Evolutionary conservation across 2,113 vertebrate genomes (phyloP).

Genomic region (Tretioscincus oriximinensis): DNA sequence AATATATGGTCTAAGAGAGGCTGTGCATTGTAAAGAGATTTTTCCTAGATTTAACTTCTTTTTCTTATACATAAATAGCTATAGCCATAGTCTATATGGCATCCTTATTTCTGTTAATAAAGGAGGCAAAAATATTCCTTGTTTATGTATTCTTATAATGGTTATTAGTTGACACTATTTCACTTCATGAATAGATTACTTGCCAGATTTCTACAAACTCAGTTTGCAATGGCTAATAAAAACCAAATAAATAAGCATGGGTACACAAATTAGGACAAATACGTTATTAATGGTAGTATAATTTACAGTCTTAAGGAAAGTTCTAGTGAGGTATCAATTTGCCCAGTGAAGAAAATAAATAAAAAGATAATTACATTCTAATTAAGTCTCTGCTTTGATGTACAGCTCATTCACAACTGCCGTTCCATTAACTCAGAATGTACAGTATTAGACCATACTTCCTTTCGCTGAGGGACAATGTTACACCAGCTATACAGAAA

Average conservation of each 20-base stretch:
- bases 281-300: constrained; percentile 55
- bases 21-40: not conserved
- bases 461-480: constrained; percentile 26
- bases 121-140: constrained; percentile 38
- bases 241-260: constrained; percentile 50
- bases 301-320: constrained; percentile 62
- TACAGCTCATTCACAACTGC: constrained; percentile 34
- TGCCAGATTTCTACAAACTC: constrained; percentile 47
- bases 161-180: constrained; percentile 44
- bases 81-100: not conserved
- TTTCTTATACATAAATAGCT: not conserved
- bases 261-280: constrained; percentile 60
- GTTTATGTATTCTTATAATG: constrained; percentile 47
- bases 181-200: constrained; percentile 45
- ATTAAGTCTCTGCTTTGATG: constrained; percentile 61
- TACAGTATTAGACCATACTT: constrained; percentile 43
- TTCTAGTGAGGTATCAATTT: constrained; percentile 59
- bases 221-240: constrained; percentile 56
- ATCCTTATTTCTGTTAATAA: constrained; percentile 52
- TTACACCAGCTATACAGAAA: constrained; percentile 8
- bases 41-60: constrained; percentile 24
- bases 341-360: constrained; percentile 54
- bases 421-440: constrained; percentile 42
- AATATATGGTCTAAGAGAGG: not conserved
- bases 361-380: constrained; percentile 62